These are phyloP conservation scores for Rhizoglyphus robini DNA, from an alignment of 1,140 invertebrate species.

Conservation along the genomic window DNA sequence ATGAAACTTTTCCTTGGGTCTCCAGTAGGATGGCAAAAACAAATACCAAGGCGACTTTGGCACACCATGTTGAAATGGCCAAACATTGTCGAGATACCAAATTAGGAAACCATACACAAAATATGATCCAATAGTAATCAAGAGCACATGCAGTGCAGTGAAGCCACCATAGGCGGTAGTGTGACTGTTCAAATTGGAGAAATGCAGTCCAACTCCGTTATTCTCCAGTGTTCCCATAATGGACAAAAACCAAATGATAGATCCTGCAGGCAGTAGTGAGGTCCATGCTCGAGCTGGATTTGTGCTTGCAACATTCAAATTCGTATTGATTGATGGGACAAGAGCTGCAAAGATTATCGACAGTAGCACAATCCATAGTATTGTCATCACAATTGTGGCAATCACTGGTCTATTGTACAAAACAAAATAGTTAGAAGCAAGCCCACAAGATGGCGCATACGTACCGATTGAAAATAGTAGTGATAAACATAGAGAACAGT, in stretches of 20 bases:
- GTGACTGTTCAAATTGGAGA: slow-evolving; percentile 30
- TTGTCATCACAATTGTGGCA: slow-evolving; percentile 15
- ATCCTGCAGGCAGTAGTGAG: slow-evolving; percentile 15
- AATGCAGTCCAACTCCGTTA: no score
- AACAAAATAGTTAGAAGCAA: slow-evolving; percentile 13
- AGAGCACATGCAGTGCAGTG: slow-evolving; percentile 23
- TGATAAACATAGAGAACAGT: slow-evolving; percentile 12
- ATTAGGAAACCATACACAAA: slow-evolving; percentile 23
- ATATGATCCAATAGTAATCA: slow-evolving; percentile 23
- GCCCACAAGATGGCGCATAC: neutral
- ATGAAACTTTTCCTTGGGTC: slow-evolving; percentile 19
- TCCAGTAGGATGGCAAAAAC: slow-evolving; percentile 41
- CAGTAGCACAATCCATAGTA: slow-evolving; percentile 25
- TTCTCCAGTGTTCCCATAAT: slow-evolving; percentile 19
- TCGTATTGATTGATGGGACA: neutral
- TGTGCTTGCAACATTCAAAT: neutral
- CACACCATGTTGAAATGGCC: slow-evolving; percentile 25
- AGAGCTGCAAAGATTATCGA: slow-evolving; percentile 22
- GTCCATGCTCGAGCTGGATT: neutral
- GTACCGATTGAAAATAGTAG: neutral
- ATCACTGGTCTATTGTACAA: slow-evolving; percentile 16
- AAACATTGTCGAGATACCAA: no score
- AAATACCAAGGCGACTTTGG: slow-evolving; percentile 41
- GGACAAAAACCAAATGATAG: slow-evolving; percentile 16
- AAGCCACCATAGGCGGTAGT: slow-evolving; percentile 33